A percentile compares a stretch with the other conserved stretches of the same genome.
These are phyloP conservation scores for Sylvietta virens DNA, from an alignment of 2,113 vertebrate genomes.

Conservation along the genomic window DNA sequence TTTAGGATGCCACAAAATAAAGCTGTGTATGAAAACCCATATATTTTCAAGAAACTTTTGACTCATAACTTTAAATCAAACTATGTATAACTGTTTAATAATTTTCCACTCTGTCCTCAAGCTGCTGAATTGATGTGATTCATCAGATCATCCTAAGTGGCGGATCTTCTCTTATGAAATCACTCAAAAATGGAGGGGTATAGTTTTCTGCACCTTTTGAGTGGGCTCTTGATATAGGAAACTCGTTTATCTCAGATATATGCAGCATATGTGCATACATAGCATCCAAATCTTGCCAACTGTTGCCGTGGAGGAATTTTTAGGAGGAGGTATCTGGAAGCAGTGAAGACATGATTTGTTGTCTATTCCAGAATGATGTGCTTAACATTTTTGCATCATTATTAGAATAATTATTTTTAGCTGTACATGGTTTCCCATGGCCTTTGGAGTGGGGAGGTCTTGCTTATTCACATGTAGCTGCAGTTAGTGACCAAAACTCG, in stretches of 20 bases:
- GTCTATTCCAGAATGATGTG: background rate
- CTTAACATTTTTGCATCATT: background rate
- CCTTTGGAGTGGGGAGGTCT: background rate
- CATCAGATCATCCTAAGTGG: background rate
- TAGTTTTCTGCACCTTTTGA: background rate
- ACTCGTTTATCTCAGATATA: background rate
- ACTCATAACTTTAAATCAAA: background rate
- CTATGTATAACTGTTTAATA: background rate
- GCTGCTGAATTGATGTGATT: background rate
- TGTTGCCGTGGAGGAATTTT: background rate
- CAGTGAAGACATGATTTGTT: background rate
- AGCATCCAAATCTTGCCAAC: background rate
- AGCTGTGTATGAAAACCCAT: background rate
- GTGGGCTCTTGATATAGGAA: background rate
- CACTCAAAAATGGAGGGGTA: background rate
- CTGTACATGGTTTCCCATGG: fast-evolving
- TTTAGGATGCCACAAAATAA: background rate
- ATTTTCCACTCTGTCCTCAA: background rate
- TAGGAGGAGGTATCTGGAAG: background rate
- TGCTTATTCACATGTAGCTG: background rate
- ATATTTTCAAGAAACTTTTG: background rate
- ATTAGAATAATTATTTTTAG: background rate
- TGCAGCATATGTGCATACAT: fast-evolving
- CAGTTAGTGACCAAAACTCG: background rate
- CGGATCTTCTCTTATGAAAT: background rate